Base-by-base conservation (phyloP, 30 jellyfish, hydroid and myxozoan genomes). In the Pelagia noctiluca region DNA sequence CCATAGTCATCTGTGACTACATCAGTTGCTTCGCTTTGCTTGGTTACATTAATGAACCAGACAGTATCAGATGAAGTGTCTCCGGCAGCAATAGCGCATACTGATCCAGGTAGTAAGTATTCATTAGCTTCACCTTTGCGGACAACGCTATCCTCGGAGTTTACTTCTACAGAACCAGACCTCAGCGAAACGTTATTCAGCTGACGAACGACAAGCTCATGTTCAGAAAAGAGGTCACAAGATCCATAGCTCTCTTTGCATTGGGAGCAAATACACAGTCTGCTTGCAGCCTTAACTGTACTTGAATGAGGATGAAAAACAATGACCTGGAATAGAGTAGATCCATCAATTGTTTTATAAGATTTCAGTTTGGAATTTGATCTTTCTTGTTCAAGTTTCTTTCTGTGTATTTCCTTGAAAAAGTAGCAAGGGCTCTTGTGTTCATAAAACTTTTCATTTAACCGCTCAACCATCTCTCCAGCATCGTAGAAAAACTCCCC, bases 171-270 rank as follows among this genome's bases (percentile, higher is more conserved):
- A 28, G 76, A 2, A 71, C 48, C 32, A 53, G 87, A 75, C 30
- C 87, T 25, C 4, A 75, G 73, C 57, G 76, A 47, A 35, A 52
- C 76, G 31, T 52, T 50, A 32, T 75, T 75, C 63, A 75, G 68
- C 34, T 32, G 35, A 19, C 37, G 75, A 50, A 75, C 87, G 63
- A 3, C 47, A n/a, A 75, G 53, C 47, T 75, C 82, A 75, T 75
- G 37, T 10, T 49, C 75, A 18, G 65, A 35, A 75, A 75, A 75
- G 35, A 53, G 76, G 38, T 31, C 76, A 38, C 83, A 71, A 0
- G 83, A 71, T 30, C 83, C 83, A 71, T 71, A 71, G 37, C 69
- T 48, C 37, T 71, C 69, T 48, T 36, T 42, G 83, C 83, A 71
- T 48, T 38, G 83, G 37, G 67, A 37, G 69, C 83, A 71, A 67